These are phyloP conservation scores for Taphrorychus bicolor DNA, from an alignment of 2,888 invertebrate species.

Conservation along the genomic window DNA sequence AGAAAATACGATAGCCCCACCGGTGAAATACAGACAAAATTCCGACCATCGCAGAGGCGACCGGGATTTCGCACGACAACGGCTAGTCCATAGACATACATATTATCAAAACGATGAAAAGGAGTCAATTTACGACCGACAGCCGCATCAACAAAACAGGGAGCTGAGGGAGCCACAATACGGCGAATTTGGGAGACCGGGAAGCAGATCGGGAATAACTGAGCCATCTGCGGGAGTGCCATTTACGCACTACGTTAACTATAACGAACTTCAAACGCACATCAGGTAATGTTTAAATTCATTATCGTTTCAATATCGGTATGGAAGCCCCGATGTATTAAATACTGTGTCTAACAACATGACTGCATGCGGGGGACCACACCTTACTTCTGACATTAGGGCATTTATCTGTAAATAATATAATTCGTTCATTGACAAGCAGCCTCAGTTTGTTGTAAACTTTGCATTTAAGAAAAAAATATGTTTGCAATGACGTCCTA, in stretches of 20 bases:
- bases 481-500: slow-evolving; percentile 10
- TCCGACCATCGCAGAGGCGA: slow-evolving; percentile 52
- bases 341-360: slow-evolving; percentile 53
- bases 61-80: slow-evolving; percentile 63
- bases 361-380: slow-evolving; percentile 47
- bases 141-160: slow-evolving; percentile 30
- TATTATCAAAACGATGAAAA: slow-evolving; percentile 66
- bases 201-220: slow-evolving; percentile 64
- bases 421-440: background rate
- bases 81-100: slow-evolving; percentile 65
- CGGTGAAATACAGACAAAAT: slow-evolving; percentile 54
- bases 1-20: slow-evolving; percentile 55
- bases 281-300: slow-evolving; percentile 67
- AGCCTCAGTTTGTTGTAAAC: background rate
- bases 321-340: background rate
- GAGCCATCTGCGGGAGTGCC: slow-evolving; percentile 61
- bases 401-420: background rate
- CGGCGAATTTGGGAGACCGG: slow-evolving; percentile 62
- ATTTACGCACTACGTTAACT: slow-evolving; percentile 81
- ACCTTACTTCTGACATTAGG: background rate
- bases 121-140: slow-evolving; percentile 61
- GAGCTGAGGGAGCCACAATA: slow-evolving; percentile 49
- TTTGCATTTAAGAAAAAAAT: background rate
- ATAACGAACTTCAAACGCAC: slow-evolving; percentile 85
- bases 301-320: background rate